Base-by-base conservation (phyloP, 2,888 invertebrate species). In the Endotricha flammealis region DNA sequence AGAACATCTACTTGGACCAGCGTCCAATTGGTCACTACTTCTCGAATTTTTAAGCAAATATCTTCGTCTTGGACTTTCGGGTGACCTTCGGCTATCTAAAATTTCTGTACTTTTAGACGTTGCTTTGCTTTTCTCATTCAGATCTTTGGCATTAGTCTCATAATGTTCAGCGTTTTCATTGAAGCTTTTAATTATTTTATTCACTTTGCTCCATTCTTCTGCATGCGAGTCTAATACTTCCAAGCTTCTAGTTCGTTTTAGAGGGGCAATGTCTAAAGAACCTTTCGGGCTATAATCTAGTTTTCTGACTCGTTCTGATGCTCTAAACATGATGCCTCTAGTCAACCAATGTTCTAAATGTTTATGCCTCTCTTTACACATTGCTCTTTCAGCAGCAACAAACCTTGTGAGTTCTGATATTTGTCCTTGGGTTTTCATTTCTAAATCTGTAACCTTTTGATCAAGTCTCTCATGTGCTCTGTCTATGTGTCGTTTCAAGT, bases 381-480 rank as follows among this genome's bases (percentile, higher is more conserved):
- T 71, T 0, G 88, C 87, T 49, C 90, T 80, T 56, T 92, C 92
- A 0, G 88, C 88, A 1, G 90, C 90, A 1, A 92, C 89, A 39
- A 90, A 89, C 51, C 91, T 89, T 0, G 92, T 91, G 34, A 93
- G 62, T 46, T 92, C 90, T 2, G 92, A 90, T 50, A 93, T 90
- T 64, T 92, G 91, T 9, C 91, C 91, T 55, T 91, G 90, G 0
- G 93, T 93, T 47, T 90, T 89, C 60, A 91, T 89, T 59, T 95
- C 93, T 35, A 95, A 77, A 53, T 93, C 92, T 3, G 93, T 92
- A 0, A 97, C 94, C 56, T 95, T 92, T 49, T 93, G 91, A 43
- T 94, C 94, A 29, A 97, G 72, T 46, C 91, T 90, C 44, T 94
- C 92, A 61, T 95, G 94, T 0, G 95, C 94, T 57, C 91, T 89